phyloP scores from a whole-genome alignment of 2,797 vertebrate genomes.

The Bradypodion ventrale region DNA sequence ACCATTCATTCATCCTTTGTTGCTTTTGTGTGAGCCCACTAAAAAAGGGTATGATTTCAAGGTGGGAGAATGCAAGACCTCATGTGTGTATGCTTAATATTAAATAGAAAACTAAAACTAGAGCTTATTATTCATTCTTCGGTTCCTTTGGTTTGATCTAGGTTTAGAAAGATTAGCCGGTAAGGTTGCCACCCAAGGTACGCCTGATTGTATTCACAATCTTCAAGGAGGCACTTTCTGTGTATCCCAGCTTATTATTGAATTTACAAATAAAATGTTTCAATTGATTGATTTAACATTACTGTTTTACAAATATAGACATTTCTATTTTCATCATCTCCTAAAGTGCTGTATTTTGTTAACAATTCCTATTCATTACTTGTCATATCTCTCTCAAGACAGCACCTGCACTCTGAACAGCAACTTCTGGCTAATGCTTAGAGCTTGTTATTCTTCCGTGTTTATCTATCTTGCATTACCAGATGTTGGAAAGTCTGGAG shows the following conservation, averaged over 20 bases:
- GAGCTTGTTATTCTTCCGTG: slow-evolving; percentile 15
- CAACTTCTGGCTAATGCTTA: background rate
- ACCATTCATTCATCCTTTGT: background rate
- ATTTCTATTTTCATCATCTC: background rate
- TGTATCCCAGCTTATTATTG: no score
- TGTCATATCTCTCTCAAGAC: background rate
- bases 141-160: no score
- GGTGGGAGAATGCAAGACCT: background rate
- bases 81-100: background rate
- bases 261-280: no score
- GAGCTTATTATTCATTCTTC: background rate
- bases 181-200: no score
- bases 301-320: background rate
- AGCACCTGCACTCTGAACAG: background rate
- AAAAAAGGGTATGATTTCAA: background rate
- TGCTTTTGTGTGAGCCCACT: no score
- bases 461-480: slow-evolving; percentile 14
- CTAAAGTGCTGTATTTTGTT: background rate
- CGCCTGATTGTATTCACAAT: no score
- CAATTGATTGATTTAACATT: background rate
- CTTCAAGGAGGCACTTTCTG: no score
- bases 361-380: background rate
- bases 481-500: slow-evolving; percentile 18
- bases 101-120: background rate
- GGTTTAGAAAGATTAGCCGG: no score